Evolutionary conservation across 2,113 vertebrate genomes (phyloP).

Genomic region (Platycercus adscitus): DNA sequence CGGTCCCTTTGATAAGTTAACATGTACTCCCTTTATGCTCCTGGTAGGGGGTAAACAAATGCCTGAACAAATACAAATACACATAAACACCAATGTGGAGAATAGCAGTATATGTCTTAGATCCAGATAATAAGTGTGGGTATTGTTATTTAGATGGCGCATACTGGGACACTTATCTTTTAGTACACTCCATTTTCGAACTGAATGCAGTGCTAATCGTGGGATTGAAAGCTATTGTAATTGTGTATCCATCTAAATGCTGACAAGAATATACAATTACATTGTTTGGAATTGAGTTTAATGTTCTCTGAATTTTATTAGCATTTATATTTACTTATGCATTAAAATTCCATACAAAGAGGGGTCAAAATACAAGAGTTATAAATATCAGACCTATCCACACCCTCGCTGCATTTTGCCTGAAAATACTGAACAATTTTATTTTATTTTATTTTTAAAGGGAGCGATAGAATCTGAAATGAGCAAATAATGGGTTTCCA

Average conservation of each 20-base stretch:
- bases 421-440: conserved; percentile 46
- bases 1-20: conserved; percentile 78
- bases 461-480: conserved; percentile 69
- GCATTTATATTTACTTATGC: conserved; percentile 78
- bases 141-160: conserved; percentile 80
- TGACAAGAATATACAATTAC: conserved; percentile 80
- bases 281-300: conserved; percentile 79
- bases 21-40: conserved; percentile 74
- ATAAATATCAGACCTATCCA: conserved; percentile 52
- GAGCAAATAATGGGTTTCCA: conserved; percentile 72
- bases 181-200: conserved; percentile 79
- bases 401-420: conserved; percentile 1
- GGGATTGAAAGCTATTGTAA: conserved; percentile 80
- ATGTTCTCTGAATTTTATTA: conserved; percentile 76
- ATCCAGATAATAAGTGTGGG: conserved; percentile 76
- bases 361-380: conserved; percentile 54
- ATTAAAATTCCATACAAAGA: conserved; percentile 72
- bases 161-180: conserved; percentile 82
- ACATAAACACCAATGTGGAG: conserved; percentile 73
- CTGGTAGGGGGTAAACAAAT: conserved; percentile 77
- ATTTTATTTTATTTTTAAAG: conserved; percentile 62
- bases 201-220: conserved; percentile 78
- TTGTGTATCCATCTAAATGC: conserved; percentile 79
- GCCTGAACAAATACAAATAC: conserved; percentile 75
- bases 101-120: conserved; percentile 74